Evolutionary conservation across 2,797 vertebrate species (phyloP).

Genomic region (Prunella strophiata): DNA sequence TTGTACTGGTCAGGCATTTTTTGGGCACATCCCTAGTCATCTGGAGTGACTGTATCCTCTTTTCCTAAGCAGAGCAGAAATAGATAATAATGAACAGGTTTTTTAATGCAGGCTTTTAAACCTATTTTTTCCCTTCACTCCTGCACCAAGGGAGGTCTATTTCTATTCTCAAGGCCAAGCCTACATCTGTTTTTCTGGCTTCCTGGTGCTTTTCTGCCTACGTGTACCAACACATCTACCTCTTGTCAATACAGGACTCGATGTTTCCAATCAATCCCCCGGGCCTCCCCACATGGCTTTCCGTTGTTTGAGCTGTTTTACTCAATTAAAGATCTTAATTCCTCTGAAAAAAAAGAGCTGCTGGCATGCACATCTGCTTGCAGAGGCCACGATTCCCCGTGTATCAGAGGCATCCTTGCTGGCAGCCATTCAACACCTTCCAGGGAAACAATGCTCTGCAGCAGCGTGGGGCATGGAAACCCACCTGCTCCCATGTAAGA

Average conservation of each 20-base stretch:
- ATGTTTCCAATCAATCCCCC: slow-evolving; percentile 46
- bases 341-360: not conserved
- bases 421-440: slow-evolving; percentile 44
- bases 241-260: not conserved
- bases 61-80: not conserved
- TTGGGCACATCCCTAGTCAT: not conserved
- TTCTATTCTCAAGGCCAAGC: not conserved
- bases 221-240: slow-evolving; percentile 2
- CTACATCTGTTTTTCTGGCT: slow-evolving; percentile 20
- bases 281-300: slow-evolving; percentile 35
- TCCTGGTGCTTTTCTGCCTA: slow-evolving; percentile 29
- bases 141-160: not conserved
- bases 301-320: slow-evolving; percentile 34
- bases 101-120: not conserved
- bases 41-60: not conserved
- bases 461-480: slow-evolving; percentile 10
- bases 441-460: not conserved
- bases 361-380: not conserved
- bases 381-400: not conserved
- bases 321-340: slow-evolving; percentile 53
- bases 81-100: not conserved
- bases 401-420: slow-evolving; percentile 1
- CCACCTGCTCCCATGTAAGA: not conserved
- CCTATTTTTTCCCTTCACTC: not conserved
- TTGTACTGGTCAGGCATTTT: not conserved